A percentile compares a stretch with the other conserved stretches of the same genome.
These are phyloP conservation scores for Neodiprion virginianus DNA, from an alignment of 1,140 invertebrate species.

Conservation along the genomic window DNA sequence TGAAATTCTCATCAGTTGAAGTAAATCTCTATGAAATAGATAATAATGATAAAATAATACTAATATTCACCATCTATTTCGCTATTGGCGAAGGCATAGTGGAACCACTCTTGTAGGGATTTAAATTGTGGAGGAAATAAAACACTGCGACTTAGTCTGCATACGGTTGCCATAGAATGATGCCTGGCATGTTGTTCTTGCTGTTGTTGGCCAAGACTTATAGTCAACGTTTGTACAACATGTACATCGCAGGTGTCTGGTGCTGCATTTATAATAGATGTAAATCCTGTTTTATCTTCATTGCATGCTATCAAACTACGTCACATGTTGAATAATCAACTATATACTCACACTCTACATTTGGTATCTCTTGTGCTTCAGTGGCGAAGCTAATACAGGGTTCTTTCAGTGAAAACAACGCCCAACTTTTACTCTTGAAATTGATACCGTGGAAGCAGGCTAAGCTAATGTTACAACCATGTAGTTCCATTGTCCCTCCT, in stretches of 20 bases:
- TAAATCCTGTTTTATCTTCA: background rate
- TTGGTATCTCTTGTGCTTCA: slow-evolving; percentile 86
- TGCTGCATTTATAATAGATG: slow-evolving; percentile 35
- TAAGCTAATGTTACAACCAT: slow-evolving; percentile 90
- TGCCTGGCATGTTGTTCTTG: slow-evolving; percentile 74
- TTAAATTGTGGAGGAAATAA: slow-evolving; percentile 95
- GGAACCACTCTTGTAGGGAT: slow-evolving; percentile 94
- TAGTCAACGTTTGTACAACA: slow-evolving; percentile 88
- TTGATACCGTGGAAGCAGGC: slow-evolving; percentile 98
- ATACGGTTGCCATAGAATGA: slow-evolving; percentile 91
- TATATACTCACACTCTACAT: slow-evolving; percentile 66
- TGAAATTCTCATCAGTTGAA: slow-evolving; percentile 6
- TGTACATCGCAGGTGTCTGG: slow-evolving; percentile 67
- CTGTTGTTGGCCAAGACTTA: slow-evolving; percentile 79
- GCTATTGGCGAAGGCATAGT: slow-evolving; percentile 92
- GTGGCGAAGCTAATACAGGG: slow-evolving; percentile 95
- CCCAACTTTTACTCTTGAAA: slow-evolving; percentile 97
- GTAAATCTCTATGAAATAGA: background rate
- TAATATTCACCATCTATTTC: slow-evolving; percentile 86
- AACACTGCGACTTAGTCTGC: slow-evolving; percentile 87
- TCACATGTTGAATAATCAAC: slow-evolving; percentile 4
- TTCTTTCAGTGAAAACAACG: slow-evolving; percentile 92
- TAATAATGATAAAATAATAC: slow-evolving; percentile 5
- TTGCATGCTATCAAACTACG: slow-evolving; percentile 10
- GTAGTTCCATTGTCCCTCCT: slow-evolving; percentile 91